phyloP scores from a whole-genome alignment of 2,113 vertebrate genomes.

The Cromileptes altivelis region DNA sequence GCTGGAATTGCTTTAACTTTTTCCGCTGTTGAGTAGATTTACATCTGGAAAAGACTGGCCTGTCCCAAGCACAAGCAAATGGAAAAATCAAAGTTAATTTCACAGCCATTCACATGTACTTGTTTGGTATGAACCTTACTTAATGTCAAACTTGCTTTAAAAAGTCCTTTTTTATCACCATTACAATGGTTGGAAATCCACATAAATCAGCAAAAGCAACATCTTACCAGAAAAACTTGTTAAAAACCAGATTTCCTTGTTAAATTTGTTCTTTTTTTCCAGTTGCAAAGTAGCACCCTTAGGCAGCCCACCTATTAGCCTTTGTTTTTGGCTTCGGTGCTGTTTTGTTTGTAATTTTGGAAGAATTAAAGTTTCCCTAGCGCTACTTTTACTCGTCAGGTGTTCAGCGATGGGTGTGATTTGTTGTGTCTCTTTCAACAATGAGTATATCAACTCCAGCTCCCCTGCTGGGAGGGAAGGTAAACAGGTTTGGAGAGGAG shows the following conservation, averaged over 20 bases:
- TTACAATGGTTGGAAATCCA: background rate
- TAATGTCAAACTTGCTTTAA: slow-evolving; percentile 30
- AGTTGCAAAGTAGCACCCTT: background rate
- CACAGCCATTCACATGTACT: slow-evolving; percentile 43
- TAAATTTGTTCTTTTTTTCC: background rate
- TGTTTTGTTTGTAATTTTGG: background rate
- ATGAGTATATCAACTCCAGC: slow-evolving; percentile 42
- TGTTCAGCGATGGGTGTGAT: slow-evolving; percentile 34
- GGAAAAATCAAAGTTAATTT: slow-evolving; percentile 52
- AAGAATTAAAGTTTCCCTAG: background rate
- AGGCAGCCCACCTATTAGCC: background rate
- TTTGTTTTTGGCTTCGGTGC: background rate
- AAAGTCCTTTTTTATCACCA: background rate
- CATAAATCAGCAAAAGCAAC: background rate
- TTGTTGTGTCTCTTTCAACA: slow-evolving; percentile 61
- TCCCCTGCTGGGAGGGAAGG: slow-evolving; percentile 21
- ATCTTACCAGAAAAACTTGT: background rate
- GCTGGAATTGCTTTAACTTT: slow-evolving; percentile 53
- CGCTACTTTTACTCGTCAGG: slow-evolving; percentile 1
- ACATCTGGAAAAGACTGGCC: slow-evolving; percentile 68
- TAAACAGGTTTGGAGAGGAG: slow-evolving; percentile 52
- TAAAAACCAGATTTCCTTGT: background rate
- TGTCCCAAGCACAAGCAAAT: slow-evolving; percentile 35
- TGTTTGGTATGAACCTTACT: slow-evolving; percentile 39
- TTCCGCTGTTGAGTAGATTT: slow-evolving; percentile 71